A percentile compares a stretch with the other conserved stretches of the same genome.
Conservation (phyloP, 1,140 invertebrate genomes). For the Trichogramma pretiosum region DNA sequence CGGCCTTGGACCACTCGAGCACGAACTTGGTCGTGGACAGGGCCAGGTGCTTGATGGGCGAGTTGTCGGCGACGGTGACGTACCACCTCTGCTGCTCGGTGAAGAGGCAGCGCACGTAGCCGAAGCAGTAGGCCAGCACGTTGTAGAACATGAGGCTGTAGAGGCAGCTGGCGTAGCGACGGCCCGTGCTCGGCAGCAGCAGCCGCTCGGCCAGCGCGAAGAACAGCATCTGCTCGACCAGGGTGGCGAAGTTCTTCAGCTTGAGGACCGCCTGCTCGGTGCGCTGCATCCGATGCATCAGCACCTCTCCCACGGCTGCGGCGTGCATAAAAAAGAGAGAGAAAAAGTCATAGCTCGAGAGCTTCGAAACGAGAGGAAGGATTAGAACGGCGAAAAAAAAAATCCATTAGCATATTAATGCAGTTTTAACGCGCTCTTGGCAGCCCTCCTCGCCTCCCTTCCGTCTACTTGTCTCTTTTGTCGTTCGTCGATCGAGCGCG, state of each 20-base stretch:
- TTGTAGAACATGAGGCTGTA: conserved; percentile 77
- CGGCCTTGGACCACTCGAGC: conserved; percentile 72
- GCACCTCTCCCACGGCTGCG: conserved; percentile 36
- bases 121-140: conserved; percentile 66
- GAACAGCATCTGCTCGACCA: conserved; percentile 62
- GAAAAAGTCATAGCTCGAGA: conserved; percentile 1
- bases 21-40: conserved; percentile 74
- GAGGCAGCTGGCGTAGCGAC: conserved; percentile 57
- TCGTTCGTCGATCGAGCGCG: too few relatives aligned
- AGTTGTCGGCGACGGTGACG: conserved; percentile 62
- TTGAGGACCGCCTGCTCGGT: conserved; percentile 54
- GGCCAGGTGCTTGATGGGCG: conserved; percentile 66
- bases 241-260: conserved; percentile 58
- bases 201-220: conserved; percentile 63
- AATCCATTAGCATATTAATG: too few relatives aligned
- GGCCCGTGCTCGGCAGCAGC: conserved; percentile 49
- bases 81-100: conserved; percentile 68
- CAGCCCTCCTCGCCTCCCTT: too few relatives aligned
- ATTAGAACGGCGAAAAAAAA: too few relatives aligned
- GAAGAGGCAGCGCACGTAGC: conserved; percentile 62
- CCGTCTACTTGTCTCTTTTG: too few relatives aligned
- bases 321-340: conserved; percentile 8
- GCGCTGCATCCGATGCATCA: conserved; percentile 40
- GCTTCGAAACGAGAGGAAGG: conserved; percentile 13
- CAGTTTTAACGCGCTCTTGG: too few relatives aligned